These are phyloP conservation scores for Anthopleura xanthogrammica DNA, from an alignment of 92 coral and sea anemone genomes.

Conservation along the genomic window DNA sequence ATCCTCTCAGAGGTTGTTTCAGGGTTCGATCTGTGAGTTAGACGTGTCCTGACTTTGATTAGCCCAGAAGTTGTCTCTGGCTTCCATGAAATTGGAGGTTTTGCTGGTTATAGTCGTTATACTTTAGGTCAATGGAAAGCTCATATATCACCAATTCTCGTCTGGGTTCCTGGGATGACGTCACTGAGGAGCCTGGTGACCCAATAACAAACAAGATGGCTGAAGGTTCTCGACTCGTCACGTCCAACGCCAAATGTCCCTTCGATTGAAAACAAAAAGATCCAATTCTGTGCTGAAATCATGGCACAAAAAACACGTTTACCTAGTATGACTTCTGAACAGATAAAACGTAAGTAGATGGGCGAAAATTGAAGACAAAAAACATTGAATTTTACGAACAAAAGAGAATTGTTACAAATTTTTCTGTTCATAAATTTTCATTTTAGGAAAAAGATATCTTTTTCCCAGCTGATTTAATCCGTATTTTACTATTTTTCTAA, in stretches of 20 bases:
- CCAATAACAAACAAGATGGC: not conserved
- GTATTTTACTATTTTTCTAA: too few species aligned
- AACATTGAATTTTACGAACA: not conserved
- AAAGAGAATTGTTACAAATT: not conserved
- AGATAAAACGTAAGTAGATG: constrained; percentile 33
- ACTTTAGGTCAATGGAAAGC: too few species aligned
- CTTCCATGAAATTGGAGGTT: too few species aligned
- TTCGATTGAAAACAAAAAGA: not conserved
- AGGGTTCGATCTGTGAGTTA: too few species aligned
- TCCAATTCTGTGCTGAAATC: not conserved
- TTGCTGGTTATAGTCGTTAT: too few species aligned
- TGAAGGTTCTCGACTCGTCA: not conserved
- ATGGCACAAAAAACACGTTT: constrained; percentile 45
- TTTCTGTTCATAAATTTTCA: not conserved
- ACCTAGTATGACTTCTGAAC: constrained; percentile 44
- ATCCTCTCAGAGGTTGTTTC: too few species aligned
- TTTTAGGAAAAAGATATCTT: not conserved
- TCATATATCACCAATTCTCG: too few species aligned
- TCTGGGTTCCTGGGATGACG: not conserved
- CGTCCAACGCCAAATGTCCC: not conserved
- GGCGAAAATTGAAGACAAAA: not conserved
- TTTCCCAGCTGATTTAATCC: not conserved
- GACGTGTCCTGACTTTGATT: too few species aligned
- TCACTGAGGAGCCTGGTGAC: not conserved
- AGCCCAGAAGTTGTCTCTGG: too few species aligned